Evolutionary conservation across 2,888 invertebrate species (phyloP), one percentile per base, ranked within the genome.

Genomic region (Diarsia mendica): DNA sequence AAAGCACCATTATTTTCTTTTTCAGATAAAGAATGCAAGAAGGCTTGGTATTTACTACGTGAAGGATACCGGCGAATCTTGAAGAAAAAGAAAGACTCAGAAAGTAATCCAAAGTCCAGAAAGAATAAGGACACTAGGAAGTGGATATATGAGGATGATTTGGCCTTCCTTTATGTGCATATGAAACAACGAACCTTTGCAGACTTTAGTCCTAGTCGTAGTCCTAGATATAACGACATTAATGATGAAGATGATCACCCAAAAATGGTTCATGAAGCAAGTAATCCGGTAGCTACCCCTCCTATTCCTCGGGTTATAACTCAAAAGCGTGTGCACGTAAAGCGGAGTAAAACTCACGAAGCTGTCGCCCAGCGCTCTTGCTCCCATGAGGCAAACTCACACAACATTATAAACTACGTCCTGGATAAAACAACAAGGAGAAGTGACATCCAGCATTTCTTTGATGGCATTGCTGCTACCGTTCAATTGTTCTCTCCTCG

Each of bases 1-100:
- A n/a, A 10, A 15, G 13, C 5, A 48, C 11, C 5, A 28, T 18
- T 15, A 3, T 10, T 15, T 75, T 8, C 28, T 18, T 61, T 72
- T 77, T 6, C 53, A 75, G 74, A 55, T 39, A 53, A 46, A 2
- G 74, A 75, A 15, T 64, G 64, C 55, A 75, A 76, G 33, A 75
- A 65, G 8, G 48, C 77, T 39, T 75, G 74, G 74, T 9, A 23
- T 1, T 55, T 75, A 46, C 55, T 75, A 55, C 77, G 74, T 1
- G 74, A 75, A 23, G 74, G 74, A 13, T 77, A 76, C 20, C 53
- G 74, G 3, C 33, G 74, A 28, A 5, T 0, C 2, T 6, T 64
- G 15, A 75, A 55, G 39, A 75, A 55, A 18, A 23, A 39, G 23
- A 48, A 13, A 10, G 53, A 33, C 0, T 46, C 8, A 1, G 33